These are phyloP conservation scores for Tachystola acroxantha DNA, from an alignment of 2,888 invertebrate genomes.

Conservation along the genomic window DNA sequence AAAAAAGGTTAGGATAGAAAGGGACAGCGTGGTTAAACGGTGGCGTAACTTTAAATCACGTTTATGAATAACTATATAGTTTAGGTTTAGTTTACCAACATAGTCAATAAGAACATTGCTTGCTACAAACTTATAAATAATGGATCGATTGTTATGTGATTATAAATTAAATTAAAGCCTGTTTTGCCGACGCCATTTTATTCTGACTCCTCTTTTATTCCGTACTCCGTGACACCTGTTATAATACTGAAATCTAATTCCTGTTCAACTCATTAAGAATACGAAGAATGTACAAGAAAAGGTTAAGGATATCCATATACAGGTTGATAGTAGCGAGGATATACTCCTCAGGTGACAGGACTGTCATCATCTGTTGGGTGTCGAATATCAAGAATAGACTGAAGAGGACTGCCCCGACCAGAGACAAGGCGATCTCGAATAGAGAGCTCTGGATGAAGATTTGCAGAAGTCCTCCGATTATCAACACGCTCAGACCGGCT, in stretches of 20 bases:
- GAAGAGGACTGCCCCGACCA: conserved; percentile 87
- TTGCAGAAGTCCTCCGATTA: conserved; percentile 86
- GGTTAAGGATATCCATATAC: conserved; percentile 92
- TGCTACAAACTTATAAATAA: too few species aligned
- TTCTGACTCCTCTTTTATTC: too few species aligned
- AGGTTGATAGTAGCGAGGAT: conserved; percentile 91
- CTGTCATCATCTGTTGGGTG: conserved; percentile 90
- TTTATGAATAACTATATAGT: too few species aligned
- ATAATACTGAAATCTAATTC: conserved; percentile 41
- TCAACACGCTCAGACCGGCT: conserved; percentile 81
- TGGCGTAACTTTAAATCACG: too few species aligned
- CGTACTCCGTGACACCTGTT: too few species aligned
- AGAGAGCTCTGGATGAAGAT: conserved; percentile 84
- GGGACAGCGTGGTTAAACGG: too few species aligned
- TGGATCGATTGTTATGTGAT: too few species aligned
- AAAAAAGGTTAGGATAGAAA: too few species aligned
- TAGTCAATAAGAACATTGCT: too few species aligned
- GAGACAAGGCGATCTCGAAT: conserved; percentile 83
- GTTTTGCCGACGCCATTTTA: too few species aligned
- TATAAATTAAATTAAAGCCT: too few species aligned
- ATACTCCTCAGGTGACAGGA: conserved; percentile 91
- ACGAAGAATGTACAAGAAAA: conserved; percentile 89
- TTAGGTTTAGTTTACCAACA: too few species aligned
- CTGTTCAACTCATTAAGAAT: conserved; percentile 81
- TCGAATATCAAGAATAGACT: conserved; percentile 90